Conservation (phyloP, 2,113 vertebrate genomes). For the Myiozetetes cayanensis region DNA sequence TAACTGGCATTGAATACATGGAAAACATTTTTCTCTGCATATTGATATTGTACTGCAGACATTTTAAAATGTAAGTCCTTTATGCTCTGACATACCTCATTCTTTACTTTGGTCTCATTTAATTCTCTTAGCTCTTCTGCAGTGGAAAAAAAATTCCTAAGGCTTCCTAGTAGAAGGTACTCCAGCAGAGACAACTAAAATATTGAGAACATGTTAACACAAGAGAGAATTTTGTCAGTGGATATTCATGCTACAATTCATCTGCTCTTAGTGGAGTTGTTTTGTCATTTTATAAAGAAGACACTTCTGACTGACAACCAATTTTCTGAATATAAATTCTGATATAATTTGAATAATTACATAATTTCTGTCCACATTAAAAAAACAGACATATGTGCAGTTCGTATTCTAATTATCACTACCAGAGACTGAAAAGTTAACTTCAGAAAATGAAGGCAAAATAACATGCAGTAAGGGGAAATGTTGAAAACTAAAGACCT, state of each 20-base stretch:
- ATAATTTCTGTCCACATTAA: conserved; percentile 61
- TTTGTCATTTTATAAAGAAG: conserved; percentile 55
- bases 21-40: not conserved
- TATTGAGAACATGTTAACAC: not conserved
- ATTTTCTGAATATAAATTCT: conserved; percentile 62
- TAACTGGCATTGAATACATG: not conserved
- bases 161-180: not conserved
- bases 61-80: not conserved
- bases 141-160: not conserved
- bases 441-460: conserved; percentile 47
- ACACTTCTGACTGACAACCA: conserved; percentile 62
- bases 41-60: not conserved
- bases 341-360: conserved; percentile 70
- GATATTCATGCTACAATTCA: conserved; percentile 48
- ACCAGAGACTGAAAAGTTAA: conserved; percentile 60
- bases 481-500: conserved; percentile 43
- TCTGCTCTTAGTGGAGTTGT: conserved; percentile 23
- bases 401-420: conserved; percentile 61
- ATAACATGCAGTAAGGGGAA: not conserved
- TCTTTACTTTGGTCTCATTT: not conserved
- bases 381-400: conserved; percentile 59
- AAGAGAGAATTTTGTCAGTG: not conserved
- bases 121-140: not conserved
- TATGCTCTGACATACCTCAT: not conserved
- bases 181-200: not conserved